Evolutionary conservation across 2,797 vertebrate species (phyloP).

Genomic region (Chanos chanos): DNA sequence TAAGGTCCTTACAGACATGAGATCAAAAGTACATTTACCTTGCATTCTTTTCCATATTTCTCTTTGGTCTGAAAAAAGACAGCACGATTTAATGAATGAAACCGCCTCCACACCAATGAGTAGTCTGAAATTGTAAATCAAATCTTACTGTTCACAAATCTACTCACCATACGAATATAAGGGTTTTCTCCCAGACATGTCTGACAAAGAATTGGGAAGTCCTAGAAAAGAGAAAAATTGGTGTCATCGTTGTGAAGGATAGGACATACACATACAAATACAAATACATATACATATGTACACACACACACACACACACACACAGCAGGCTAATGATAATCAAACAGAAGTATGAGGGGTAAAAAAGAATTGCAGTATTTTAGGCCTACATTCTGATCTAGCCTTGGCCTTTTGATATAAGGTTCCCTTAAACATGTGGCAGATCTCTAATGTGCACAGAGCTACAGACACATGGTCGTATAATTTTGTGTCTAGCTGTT

Average conservation of each 20-base stretch:
- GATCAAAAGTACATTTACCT: slow-evolving; percentile 70
- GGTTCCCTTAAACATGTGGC: too few relatives aligned
- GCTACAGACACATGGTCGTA: too few relatives aligned
- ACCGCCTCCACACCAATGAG: too few relatives aligned
- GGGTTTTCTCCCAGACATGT: slow-evolving; percentile 97
- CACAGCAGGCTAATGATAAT: too few relatives aligned
- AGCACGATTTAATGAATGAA: background rate
- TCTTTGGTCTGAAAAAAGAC: slow-evolving; percentile 84
- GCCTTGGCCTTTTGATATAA: too few relatives aligned
- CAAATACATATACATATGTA: background rate
- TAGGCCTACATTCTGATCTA: background rate
- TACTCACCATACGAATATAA: slow-evolving; percentile 92
- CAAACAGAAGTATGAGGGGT: too few relatives aligned
- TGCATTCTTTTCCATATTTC: slow-evolving; percentile 98
- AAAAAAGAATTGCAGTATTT: too few relatives aligned
- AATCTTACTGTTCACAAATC: background rate
- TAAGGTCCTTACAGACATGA: too few relatives aligned
- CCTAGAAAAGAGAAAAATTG: slow-evolving; percentile 61
- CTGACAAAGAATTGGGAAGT: slow-evolving; percentile 96
- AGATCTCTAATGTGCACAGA: too few relatives aligned
- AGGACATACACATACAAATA: background rate
- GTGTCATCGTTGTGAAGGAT: background rate
- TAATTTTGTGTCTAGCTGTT: too few relatives aligned
- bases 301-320: too few relatives aligned
- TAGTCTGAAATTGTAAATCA: background rate